These are phyloP conservation scores for Tetragonula carbonaria DNA, from an alignment of 2,888 invertebrate genomes.

Conservation along the genomic window DNA sequence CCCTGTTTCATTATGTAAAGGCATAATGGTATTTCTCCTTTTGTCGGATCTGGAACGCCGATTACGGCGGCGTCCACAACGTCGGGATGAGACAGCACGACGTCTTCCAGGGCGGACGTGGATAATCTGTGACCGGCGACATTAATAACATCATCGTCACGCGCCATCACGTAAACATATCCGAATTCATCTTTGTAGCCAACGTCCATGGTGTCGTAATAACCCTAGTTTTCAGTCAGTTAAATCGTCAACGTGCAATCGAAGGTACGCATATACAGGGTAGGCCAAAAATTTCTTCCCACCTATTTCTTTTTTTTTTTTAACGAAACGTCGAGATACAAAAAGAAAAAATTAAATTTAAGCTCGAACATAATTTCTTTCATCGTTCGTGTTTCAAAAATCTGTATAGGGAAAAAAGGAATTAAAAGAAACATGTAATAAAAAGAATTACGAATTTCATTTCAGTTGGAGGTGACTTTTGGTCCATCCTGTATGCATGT, in stretches of 20 bases:
- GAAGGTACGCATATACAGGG: no score
- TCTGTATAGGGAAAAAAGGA: no score
- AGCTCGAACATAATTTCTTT: no score
- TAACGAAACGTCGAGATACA: no score
- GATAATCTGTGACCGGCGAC: slow-evolving; percentile 97
- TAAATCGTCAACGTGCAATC: not conserved
- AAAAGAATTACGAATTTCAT: no score
- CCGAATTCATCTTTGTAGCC: slow-evolving; percentile 94
- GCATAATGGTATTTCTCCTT: slow-evolving; percentile 96
- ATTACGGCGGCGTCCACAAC: slow-evolving; percentile 95
- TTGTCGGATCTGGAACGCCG: slow-evolving; percentile 94
- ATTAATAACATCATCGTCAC: slow-evolving; percentile 98
- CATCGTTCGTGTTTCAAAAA: no score
- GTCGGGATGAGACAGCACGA: slow-evolving; percentile 93
- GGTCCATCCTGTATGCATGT: no score
- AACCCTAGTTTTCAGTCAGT: slow-evolving; percentile 87
- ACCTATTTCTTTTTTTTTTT: no score
- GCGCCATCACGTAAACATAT: slow-evolving; percentile 94
- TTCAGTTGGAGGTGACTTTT: no score
- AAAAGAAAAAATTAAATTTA: no score
- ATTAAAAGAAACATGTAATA: no score
- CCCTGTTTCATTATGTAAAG: slow-evolving; percentile 91
- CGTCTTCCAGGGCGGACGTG: slow-evolving; percentile 95
- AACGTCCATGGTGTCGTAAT: slow-evolving; percentile 98
- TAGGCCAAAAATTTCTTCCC: no score